Conservation (phyloP, 2,888 invertebrate genomes). For the Aporophyla lueneburgensis region DNA sequence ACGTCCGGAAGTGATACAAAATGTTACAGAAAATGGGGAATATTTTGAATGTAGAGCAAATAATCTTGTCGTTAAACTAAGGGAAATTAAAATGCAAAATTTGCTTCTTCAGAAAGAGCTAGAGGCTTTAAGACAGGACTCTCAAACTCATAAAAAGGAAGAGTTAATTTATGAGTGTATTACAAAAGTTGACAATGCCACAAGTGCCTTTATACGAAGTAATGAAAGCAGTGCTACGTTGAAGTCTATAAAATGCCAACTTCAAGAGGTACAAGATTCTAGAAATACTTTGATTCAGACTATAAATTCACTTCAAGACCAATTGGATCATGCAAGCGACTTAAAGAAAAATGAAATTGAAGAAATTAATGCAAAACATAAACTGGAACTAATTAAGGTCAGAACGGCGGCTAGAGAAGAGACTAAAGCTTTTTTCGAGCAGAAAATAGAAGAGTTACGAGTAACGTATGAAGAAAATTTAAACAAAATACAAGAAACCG, state of each 20-base stretch:
- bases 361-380: constrained; percentile 78
- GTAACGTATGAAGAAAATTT: constrained; percentile 74
- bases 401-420: constrained; percentile 77
- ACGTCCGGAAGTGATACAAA: constrained; percentile 64
- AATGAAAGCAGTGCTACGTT: constrained; percentile 74
- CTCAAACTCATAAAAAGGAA: constrained; percentile 61
- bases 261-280: constrained; percentile 79
- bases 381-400: constrained; percentile 77
- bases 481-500: constrained; percentile 70
- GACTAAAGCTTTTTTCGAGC: constrained; percentile 73
- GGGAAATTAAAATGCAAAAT: constrained; percentile 86
- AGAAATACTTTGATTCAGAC: constrained; percentile 77
- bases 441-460: constrained; percentile 77
- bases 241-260: constrained; percentile 76
- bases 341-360: constrained; percentile 80
- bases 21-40: constrained; percentile 50
- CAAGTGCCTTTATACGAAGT: constrained; percentile 68
- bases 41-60: constrained; percentile 78
- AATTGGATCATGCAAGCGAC: constrained; percentile 76
- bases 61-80: constrained; percentile 81
- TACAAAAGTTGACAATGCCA: constrained; percentile 74
- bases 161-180: constrained; percentile 62
- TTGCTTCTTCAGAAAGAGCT: constrained; percentile 79
- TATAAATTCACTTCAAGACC: constrained; percentile 76
- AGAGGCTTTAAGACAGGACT: constrained; percentile 74